A percentile compares a stretch with the other conserved stretches of the same genome.
These are phyloP conservation scores for Hypanus sabinus DNA, from an alignment of 2,113 vertebrate genomes.

Conservation along the genomic window DNA sequence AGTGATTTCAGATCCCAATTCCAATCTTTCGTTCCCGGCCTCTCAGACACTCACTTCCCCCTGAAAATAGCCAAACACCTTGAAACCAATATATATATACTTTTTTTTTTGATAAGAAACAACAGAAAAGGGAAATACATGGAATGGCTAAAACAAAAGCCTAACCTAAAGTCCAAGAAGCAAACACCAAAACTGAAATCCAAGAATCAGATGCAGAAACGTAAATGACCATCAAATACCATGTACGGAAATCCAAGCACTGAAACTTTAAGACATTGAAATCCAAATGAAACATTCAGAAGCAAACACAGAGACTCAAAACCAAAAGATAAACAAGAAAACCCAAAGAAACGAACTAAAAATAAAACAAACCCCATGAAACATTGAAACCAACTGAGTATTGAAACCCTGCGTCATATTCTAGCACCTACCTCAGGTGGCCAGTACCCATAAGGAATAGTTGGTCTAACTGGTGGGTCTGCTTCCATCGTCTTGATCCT, in stretches of 20 bases:
- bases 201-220: background rate
- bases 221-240: background rate
- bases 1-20: background rate
- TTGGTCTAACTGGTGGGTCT: background rate
- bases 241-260: background rate
- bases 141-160: background rate
- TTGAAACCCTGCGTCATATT: background rate
- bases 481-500: background rate
- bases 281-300: background rate
- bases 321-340: background rate
- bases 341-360: background rate
- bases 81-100: background rate
- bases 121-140: background rate
- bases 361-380: background rate
- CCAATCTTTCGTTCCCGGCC: background rate
- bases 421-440: background rate
- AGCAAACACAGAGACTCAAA: background rate
- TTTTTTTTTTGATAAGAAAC: background rate
- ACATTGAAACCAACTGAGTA: too few species aligned
- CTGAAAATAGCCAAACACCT: background rate
- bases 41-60: background rate
- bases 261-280: background rate
- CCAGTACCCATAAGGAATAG: conserved; percentile 11
- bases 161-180: background rate
- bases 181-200: background rate